Evolutionary conservation across 2,888 invertebrate genomes (phyloP).

Genomic region (Erebia palarica): DNA sequence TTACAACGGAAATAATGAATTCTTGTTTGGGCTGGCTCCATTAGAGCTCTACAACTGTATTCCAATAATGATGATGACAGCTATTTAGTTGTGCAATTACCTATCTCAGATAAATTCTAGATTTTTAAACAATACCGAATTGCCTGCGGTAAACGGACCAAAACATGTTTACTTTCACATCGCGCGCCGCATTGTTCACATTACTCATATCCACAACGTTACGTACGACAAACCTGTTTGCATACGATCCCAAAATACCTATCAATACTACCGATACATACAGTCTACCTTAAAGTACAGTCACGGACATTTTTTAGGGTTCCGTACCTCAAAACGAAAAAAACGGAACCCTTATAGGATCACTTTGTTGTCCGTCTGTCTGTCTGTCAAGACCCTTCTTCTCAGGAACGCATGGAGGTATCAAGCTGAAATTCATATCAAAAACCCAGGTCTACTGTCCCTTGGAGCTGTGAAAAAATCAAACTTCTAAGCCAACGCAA

Average conservation of each 20-base stretch:
- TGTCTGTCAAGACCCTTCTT: too few species aligned
- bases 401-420: too few species aligned
- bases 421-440: too few species aligned
- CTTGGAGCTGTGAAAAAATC: too few species aligned
- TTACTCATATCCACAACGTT: slow-evolving; percentile 42
- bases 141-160: slow-evolving; percentile 29
- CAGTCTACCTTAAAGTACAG: slow-evolving; percentile 1
- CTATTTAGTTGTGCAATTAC: not conserved
- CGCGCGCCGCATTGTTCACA: slow-evolving; percentile 31
- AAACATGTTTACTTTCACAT: slow-evolving; percentile 38
- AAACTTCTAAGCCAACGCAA: too few species aligned
- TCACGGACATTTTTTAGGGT: too few species aligned
- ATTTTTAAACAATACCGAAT: slow-evolving; percentile 22
- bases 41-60: not conserved
- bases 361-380: too few species aligned
- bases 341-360: too few species aligned
- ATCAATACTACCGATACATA: not conserved
- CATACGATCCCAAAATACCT: slow-evolving; percentile 29
- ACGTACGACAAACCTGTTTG: slow-evolving; percentile 32
- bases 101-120: not conserved
- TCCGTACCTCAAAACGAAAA: too few species aligned
- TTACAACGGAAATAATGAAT: too few species aligned
- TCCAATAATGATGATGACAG: not conserved
- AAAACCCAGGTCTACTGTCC: too few species aligned
- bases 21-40: too few species aligned